phyloP scores from a whole-genome alignment of 2,113 vertebrate species.

The Chauna torquata region DNA sequence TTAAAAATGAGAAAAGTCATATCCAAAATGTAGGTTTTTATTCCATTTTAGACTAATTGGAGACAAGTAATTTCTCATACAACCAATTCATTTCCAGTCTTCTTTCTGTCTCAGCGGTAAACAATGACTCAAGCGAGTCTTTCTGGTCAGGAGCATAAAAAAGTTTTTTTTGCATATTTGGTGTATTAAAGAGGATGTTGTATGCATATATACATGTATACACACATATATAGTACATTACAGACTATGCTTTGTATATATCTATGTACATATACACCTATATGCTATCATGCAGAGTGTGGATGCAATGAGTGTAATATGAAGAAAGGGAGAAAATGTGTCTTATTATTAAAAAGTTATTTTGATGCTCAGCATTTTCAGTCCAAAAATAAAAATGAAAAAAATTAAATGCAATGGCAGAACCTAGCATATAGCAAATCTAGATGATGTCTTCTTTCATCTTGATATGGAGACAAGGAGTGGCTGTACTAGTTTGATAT shows the following conservation, averaged over 20 bases:
- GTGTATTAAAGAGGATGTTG: neutral
- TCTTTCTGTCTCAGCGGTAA: neutral
- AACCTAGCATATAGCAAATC: neutral
- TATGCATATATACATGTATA: neutral
- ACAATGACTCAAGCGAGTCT: neutral
- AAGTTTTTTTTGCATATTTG: neutral
- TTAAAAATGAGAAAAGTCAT: neutral
- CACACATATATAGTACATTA: neutral
- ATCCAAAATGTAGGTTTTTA: neutral
- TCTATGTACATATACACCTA: neutral
- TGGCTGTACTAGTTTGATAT: neutral
- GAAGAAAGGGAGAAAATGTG: neutral
- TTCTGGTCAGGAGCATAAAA: neutral
- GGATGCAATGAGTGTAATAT: neutral
- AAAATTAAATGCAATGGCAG: neutral
- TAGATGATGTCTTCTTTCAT: neutral
- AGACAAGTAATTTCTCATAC: neutral
- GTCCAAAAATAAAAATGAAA: neutral
- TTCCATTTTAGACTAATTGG: neutral
- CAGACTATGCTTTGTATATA: neutral
- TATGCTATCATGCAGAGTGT: neutral
- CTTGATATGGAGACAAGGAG: neutral
- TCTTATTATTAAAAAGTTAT: neutral
- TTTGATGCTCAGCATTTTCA: neutral
- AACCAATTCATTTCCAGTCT: neutral